Evolutionary conservation across 2,888 invertebrate species (phyloP).

Genomic region (Eupithecia subumbrata): DNA sequence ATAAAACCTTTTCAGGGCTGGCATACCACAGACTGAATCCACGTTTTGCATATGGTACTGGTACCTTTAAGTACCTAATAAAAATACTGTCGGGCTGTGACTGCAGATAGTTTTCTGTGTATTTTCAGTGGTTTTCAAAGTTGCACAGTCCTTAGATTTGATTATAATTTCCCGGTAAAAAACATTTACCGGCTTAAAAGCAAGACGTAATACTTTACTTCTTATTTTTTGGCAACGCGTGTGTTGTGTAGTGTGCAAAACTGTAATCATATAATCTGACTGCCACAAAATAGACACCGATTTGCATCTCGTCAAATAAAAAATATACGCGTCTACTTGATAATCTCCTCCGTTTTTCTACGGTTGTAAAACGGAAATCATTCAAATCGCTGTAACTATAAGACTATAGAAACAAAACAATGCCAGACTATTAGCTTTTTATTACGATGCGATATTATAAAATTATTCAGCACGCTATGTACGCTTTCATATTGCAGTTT

Average conservation of each 20-base stretch:
- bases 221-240: too few relatives aligned
- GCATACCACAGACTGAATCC: background rate
- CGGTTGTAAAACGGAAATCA: background rate
- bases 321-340: too few relatives aligned
- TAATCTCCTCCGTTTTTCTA: too few relatives aligned
- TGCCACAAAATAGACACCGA: background rate
- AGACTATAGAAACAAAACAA: conserved; percentile 5
- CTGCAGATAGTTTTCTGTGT: too few relatives aligned
- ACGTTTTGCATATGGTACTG: background rate
- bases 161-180: background rate
- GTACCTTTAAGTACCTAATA: too few relatives aligned
- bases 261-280: too few relatives aligned
- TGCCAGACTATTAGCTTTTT: background rate
- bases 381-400: conserved; percentile 17
- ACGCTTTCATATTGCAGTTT: conserved; percentile 16
- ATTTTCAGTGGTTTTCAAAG: background rate
- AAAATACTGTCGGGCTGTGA: too few relatives aligned
- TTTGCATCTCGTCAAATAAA: too few relatives aligned
- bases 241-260: too few relatives aligned
- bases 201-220: background rate
- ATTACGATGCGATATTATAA: background rate
- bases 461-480: background rate
- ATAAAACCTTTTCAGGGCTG: background rate
- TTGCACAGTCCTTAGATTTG: background rate
- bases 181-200: background rate